Evolutionary conservation across 2,888 invertebrate species (phyloP).

Genomic region (Sinotaia quadrata): DNA sequence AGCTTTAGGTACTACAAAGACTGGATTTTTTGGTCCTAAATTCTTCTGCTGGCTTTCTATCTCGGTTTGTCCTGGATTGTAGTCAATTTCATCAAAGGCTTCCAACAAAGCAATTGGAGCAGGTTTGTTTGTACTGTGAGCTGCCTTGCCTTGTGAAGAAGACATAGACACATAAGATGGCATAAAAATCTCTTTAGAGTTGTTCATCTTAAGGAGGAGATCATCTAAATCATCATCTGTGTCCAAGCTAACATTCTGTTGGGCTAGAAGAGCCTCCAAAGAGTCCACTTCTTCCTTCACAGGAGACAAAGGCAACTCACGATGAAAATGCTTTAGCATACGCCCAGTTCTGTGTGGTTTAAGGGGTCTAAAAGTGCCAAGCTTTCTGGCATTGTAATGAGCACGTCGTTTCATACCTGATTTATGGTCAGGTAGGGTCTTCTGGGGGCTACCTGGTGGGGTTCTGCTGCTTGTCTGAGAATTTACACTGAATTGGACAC

Average conservation of each 20-base stretch:
- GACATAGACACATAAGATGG: too few relatives aligned
- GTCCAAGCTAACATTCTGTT: constrained; percentile 21
- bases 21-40: neutral
- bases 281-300: constrained; percentile 15
- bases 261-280: constrained; percentile 18
- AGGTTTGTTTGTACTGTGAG: too few relatives aligned
- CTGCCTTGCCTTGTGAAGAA: too few relatives aligned
- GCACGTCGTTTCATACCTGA: too few relatives aligned
- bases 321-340: neutral
- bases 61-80: neutral
- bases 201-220: constrained; percentile 9
- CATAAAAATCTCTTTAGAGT: constrained; percentile 10
- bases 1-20: constrained; percentile 7
- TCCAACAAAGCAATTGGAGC: constrained; percentile 16
- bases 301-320: constrained; percentile 16
- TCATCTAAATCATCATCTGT: constrained; percentile 24
- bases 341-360: neutral
- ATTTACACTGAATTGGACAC: neutral
- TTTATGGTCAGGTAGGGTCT: neutral
- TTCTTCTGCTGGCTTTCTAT: neutral
- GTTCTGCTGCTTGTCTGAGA: too few relatives aligned
- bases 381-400: neutral
- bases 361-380: neutral
- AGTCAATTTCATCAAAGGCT: constrained; percentile 5
- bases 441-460: neutral